A percentile compares a stretch with the other conserved stretches of the same genome.
These are phyloP conservation scores for human DNA, from an alignment of 2,113 vertebrate species.

Conservation along the genomic window GRCh38 chr20:6776501-6777000, in stretches of 20 bases:
- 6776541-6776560: neutral
- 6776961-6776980: neutral
- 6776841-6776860: slow-evolving; percentile 35
- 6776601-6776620: neutral
- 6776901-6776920: neutral
- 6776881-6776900: neutral
- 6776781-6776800: neutral
- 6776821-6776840: neutral
- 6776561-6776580: neutral
- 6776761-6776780: neutral
- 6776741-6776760: neutral
- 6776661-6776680: neutral
- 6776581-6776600: neutral
- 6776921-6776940: neutral
- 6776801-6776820: neutral
- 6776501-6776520: neutral
- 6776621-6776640: neutral
- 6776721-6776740: neutral
- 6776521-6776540: neutral
- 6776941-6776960: neutral
- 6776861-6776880: slow-evolving; percentile 44
- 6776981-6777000: neutral
- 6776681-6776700: neutral
- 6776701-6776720: neutral
- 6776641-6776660: neutral